Evolutionary conservation across 2,888 invertebrate genomes (phyloP).

Genomic region (Melanostoma scalare): DNA sequence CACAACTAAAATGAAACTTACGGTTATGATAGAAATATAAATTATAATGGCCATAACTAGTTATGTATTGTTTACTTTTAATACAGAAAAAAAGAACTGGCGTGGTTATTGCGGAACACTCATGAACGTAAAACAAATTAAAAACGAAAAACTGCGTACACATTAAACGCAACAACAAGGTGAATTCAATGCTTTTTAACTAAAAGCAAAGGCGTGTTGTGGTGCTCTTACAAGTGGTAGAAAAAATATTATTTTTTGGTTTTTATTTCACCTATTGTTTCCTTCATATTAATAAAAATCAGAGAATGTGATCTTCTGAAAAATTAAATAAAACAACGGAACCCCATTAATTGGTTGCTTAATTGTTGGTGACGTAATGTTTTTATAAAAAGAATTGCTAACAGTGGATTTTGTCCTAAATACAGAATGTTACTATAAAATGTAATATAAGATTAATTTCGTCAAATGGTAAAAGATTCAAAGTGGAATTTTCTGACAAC

Average conservation of each 20-base stretch:
- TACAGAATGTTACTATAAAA: too few species aligned
- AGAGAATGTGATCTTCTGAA: conserved; percentile 72
- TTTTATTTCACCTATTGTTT: conserved; percentile 64
- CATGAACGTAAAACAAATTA: neutral
- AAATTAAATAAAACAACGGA: conserved; percentile 59
- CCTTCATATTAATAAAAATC: conserved; percentile 72
- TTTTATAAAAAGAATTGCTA: too few species aligned
- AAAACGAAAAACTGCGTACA: conserved; percentile 23
- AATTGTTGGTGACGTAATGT: too few species aligned
- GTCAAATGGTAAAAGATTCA: too few species aligned
- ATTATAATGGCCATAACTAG: conserved; percentile 20
- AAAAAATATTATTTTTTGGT: conserved; percentile 38
- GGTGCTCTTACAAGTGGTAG: conserved; percentile 51
- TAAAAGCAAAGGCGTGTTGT: conserved; percentile 59
- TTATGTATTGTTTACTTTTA: conserved; percentile 10
- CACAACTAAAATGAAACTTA: conserved; percentile 19
- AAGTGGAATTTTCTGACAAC: too few species aligned
- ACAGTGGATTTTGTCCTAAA: too few species aligned
- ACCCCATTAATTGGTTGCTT: conserved; percentile 45
- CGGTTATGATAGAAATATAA: conserved; percentile 29
- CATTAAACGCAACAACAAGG: conserved; percentile 20
- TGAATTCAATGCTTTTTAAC: conserved; percentile 43
- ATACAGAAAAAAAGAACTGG: conserved; percentile 18
- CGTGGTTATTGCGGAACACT: neutral
- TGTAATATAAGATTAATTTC: too few species aligned